phyloP scores from a whole-genome alignment of 30 jellyfish, hydroid and myxozoan genomes.

The Catostylus mosaicus region DNA sequence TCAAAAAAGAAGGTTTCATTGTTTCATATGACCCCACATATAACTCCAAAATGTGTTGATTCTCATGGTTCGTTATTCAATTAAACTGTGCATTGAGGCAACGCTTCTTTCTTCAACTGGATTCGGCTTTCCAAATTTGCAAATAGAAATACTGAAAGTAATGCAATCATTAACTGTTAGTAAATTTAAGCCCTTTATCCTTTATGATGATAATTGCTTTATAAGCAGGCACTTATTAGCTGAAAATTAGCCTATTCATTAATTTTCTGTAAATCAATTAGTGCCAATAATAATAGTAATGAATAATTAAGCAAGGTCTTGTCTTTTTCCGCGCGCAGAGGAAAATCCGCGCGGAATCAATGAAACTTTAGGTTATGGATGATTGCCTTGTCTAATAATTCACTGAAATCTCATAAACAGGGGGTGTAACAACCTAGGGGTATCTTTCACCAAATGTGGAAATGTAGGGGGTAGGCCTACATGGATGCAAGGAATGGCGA shows the following conservation, averaged over 20 bases:
- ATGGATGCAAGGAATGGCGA: too few species aligned
- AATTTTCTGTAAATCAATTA: background rate
- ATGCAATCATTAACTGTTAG: background rate
- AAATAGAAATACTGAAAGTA: background rate
- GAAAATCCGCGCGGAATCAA: background rate
- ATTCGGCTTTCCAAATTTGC: background rate
- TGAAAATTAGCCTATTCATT: background rate
- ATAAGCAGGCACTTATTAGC: constrained; percentile 1
- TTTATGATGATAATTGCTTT: background rate
- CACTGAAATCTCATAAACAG: too few species aligned
- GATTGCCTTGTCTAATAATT: too few species aligned
- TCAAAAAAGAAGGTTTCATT: too few species aligned
- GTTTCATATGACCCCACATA: too few species aligned
- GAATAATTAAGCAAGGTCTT: background rate
- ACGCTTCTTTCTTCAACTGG: background rate
- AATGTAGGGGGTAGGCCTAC: too few species aligned
- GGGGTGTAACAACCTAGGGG: too few species aligned
- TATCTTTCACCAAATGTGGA: too few species aligned
- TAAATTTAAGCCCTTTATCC: background rate
- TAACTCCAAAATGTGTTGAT: too few species aligned
- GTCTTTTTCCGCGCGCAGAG: background rate
- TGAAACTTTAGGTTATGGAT: too few species aligned
- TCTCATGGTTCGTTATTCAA: too few species aligned
- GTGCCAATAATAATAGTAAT: background rate
- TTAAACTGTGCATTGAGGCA: too few species aligned